Evolutionary conservation across 2,797 vertebrate species (phyloP).

Genomic region (Hemibagrus guttatus): DNA sequence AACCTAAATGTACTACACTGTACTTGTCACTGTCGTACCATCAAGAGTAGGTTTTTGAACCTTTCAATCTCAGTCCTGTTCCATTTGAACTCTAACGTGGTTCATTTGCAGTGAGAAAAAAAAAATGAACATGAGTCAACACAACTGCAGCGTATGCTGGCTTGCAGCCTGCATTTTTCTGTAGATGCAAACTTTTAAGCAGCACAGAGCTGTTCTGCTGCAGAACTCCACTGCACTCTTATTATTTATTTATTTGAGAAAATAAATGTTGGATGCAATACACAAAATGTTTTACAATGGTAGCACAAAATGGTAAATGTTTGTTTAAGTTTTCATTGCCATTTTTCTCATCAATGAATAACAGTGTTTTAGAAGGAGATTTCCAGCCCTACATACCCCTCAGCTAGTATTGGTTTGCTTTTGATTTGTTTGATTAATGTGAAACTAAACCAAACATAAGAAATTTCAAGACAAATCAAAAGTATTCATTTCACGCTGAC

Average conservation of each 20-base stretch:
- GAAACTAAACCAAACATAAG: not conserved
- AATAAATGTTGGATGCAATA: not conserved
- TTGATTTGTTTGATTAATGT: not conserved
- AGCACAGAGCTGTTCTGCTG: not conserved
- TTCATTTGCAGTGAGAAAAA: not conserved
- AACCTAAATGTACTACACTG: not conserved
- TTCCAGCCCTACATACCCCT: not conserved
- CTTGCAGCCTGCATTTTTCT: not conserved
- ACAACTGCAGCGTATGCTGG: not conserved
- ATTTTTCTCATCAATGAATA: not conserved
- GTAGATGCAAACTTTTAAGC: not conserved
- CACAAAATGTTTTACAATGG: not conserved
- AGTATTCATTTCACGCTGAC: not conserved
- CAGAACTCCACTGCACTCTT: not conserved
- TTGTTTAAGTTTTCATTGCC: not conserved
- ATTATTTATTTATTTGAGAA: too few relatives aligned
- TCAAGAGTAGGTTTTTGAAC: not conserved
- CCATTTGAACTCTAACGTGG: not conserved
- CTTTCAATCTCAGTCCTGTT: not conserved
- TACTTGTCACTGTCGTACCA: not conserved
- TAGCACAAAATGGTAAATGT: not conserved
- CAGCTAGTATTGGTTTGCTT: not conserved
- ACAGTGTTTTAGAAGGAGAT: not conserved
- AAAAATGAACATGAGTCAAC: not conserved
- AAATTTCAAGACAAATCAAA: not conserved